Evolutionary conservation across 1,140 invertebrate species (phyloP), one percentile per base, ranked within the genome.

Genomic region (Drosophila pruinosa): DNA sequence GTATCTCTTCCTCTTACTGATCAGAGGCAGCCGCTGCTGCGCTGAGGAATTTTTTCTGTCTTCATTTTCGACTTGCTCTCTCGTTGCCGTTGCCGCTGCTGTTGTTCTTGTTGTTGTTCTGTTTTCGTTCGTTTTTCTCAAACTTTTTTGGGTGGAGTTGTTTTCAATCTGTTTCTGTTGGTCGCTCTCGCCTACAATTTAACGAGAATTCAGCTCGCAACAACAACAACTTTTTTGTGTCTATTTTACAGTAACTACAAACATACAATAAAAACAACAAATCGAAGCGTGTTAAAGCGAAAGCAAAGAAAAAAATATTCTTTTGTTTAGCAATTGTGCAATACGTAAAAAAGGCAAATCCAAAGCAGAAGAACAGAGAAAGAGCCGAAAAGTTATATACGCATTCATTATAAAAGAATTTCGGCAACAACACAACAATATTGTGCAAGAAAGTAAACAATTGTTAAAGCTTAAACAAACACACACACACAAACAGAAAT

Each of bases 31-130:
- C 57, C 65, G 48, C 52, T 65, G 73, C 64, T 69, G 72, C 67
- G 70, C 39, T 78, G 70, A 88, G 82, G 82, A 88, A 88, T 88
- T 88, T 82, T 83, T 82, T 88, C 47, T 58, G 80, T 78, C 70
- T 81, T 86, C 41, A 72, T 59, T 79, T 85, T 83, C 45, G 41
- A 71, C 57, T 71, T 72, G 57, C 58, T 74, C 71, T 81, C 69
- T 58, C 58, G 61, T 57, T 58, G 17, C 19, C 50, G 31, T 52
- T 47, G 56, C 56, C 45, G 39, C 22, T 39, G 62, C 72, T 76
- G 69, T 62, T 64, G 54, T 6, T 39, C 15, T 72, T 69, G 39
- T 73, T 72, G 47, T 77, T 67, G 70, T 64, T 69, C 45, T 75
- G 68, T 38, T 85, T 72, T 54, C 39, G 57, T 54, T 72, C 61